Evolutionary conservation across 1,140 invertebrate genomes (phyloP).

Genomic region (Portunus trituberculatus): DNA sequence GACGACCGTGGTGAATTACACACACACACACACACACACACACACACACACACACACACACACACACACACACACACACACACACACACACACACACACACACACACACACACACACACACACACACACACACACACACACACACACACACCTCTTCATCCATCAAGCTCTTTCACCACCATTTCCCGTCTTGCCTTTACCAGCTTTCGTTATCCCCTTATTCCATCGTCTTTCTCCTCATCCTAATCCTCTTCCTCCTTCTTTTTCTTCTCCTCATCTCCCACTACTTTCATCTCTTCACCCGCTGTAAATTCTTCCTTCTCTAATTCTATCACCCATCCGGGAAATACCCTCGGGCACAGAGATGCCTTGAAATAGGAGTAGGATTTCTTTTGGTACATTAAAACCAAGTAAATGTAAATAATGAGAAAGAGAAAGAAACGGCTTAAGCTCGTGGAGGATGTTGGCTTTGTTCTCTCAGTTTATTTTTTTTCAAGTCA

Average conservation of each 20-base stretch:
- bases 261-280: background rate
- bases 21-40: conserved; percentile 6
- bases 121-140: background rate
- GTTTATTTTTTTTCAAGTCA: too few relatives aligned
- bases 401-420: background rate
- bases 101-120: conserved; percentile 4
- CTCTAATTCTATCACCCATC: background rate
- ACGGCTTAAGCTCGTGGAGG: too few relatives aligned
- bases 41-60: conserved; percentile 4
- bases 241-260: background rate
- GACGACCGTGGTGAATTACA: too few relatives aligned
- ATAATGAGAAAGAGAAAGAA: background rate
- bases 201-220: background rate
- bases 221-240: background rate
- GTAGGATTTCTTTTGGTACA: background rate
- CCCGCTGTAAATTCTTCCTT: background rate
- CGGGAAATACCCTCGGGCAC: too few relatives aligned
- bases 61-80: conserved; percentile 4
- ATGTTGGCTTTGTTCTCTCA: too few relatives aligned
- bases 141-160: background rate
- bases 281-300: too few relatives aligned
- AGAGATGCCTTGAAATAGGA: background rate
- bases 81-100: conserved; percentile 4
- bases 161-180: background rate
- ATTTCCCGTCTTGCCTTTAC: background rate